A percentile compares a stretch with the other conserved stretches of the same genome.
These are phyloP conservation scores for Neocrepidodera transversa DNA, from an alignment of 2,888 invertebrate genomes.

Conservation along the genomic window DNA sequence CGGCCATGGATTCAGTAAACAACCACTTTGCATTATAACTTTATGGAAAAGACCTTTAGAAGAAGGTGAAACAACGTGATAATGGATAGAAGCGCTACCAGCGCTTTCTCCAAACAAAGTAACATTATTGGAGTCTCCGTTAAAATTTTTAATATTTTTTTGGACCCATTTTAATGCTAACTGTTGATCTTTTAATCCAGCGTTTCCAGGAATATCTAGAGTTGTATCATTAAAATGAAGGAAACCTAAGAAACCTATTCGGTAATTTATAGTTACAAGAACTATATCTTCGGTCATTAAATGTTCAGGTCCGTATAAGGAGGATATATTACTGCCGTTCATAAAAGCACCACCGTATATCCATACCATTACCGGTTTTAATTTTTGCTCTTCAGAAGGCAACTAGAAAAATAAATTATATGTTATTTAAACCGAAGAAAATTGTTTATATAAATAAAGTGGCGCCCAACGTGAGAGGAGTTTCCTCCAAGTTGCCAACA, in stretches of 20 bases:
- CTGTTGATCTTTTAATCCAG: slow-evolving; percentile 63
- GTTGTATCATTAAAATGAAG: slow-evolving; percentile 60
- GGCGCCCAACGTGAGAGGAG: too few species aligned
- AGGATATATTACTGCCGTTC: slow-evolving; percentile 45
- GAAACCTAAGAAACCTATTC: slow-evolving; percentile 62
- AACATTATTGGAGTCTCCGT: slow-evolving; percentile 52
- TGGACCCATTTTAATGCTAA: slow-evolving; percentile 64
- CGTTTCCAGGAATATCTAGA: slow-evolving; percentile 63
- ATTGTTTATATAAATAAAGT: too few species aligned
- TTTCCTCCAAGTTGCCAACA: too few species aligned
- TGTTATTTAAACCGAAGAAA: too few species aligned
- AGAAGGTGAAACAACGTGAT: slow-evolving; percentile 30
- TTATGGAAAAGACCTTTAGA: slow-evolving; percentile 43
- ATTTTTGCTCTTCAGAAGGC: slow-evolving; percentile 19
- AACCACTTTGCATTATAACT: slow-evolving; percentile 50
- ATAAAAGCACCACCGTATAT: slow-evolving; percentile 58
- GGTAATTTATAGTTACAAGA: slow-evolving; percentile 61
- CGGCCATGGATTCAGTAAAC: slow-evolving; percentile 44
- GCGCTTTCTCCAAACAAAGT: slow-evolving; percentile 50
- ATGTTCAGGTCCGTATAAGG: slow-evolving; percentile 60
- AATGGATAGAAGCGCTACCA: slow-evolving; percentile 33
- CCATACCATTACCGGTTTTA: slow-evolving; percentile 58
- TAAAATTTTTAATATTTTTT: slow-evolving; percentile 57
- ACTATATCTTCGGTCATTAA: slow-evolving; percentile 61
- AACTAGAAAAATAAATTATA: slow-evolving; percentile 25